phyloP scores from a whole-genome alignment of 2,797 vertebrate genomes.

The Phoeniculus purpureus region DNA sequence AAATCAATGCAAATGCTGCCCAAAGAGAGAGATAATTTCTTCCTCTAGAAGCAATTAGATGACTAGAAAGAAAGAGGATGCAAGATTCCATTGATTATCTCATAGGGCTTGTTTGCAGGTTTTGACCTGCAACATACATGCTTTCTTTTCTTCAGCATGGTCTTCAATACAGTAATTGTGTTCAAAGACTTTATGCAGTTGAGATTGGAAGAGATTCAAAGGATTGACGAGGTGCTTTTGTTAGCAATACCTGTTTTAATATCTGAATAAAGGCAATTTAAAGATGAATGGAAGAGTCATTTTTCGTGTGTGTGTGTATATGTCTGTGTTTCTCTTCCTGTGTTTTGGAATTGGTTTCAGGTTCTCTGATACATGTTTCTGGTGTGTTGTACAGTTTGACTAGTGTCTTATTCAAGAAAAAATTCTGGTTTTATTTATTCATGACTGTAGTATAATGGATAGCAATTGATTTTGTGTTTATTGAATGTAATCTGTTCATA shows the following conservation, averaged over 20 bases:
- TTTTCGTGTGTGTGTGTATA: neutral
- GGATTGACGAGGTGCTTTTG: neutral
- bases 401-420: neutral
- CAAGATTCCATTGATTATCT: neutral
- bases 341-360: neutral
- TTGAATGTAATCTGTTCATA: constrained; percentile 62
- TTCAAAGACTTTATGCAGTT: neutral
- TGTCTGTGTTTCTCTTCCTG: neutral
- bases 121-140: neutral
- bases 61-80: neutral
- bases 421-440: neutral
- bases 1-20: neutral
- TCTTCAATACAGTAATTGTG: neutral
- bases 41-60: neutral
- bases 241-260: neutral
- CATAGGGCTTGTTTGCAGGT: neutral
- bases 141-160: neutral
- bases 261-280: neutral
- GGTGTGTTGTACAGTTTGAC: neutral
- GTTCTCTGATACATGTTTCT: neutral
- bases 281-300: neutral
- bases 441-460: neutral
- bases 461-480: neutral
- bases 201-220: neutral
- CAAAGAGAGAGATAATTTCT: neutral